These are phyloP conservation scores for Tetramorium alpestre DNA, from an alignment of 1,140 invertebrate species.

Conservation along the genomic window DNA sequence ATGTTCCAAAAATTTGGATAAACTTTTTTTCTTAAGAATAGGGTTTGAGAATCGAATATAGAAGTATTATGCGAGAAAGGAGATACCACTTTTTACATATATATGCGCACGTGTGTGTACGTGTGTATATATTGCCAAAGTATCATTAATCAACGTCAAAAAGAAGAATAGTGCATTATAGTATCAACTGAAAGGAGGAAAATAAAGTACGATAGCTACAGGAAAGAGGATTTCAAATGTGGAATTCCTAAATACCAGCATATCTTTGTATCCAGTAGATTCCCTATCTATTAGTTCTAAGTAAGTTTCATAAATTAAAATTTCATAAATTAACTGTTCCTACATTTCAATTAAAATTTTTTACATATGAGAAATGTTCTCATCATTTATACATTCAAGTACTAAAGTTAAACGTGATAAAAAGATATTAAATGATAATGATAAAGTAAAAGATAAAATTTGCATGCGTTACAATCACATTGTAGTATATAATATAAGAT, in stretches of 20 bases:
- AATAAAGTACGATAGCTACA: slow-evolving; percentile 60
- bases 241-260: slow-evolving; percentile 58
- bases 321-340: slow-evolving; percentile 14
- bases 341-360: background rate
- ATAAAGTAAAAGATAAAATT: background rate
- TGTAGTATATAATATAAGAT: background rate
- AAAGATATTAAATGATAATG: background rate
- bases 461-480: background rate
- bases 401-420: background rate
- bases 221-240: slow-evolving; percentile 67
- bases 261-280: slow-evolving; percentile 13
- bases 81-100: slow-evolving; percentile 39
- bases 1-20: background rate
- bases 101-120: background rate
- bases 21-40: background rate
- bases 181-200: slow-evolving; percentile 63
- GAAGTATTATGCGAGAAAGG: slow-evolving; percentile 11
- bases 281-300: background rate
- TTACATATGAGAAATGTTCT: background rate
- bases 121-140: slow-evolving; percentile 46
- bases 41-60: background rate
- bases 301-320: background rate
- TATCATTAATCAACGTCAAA: slow-evolving; percentile 82
- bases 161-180: slow-evolving; percentile 81
- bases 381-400: background rate